Conservation (phyloP, 2,888 invertebrate genomes). For the Anarsia innoxiella region DNA sequence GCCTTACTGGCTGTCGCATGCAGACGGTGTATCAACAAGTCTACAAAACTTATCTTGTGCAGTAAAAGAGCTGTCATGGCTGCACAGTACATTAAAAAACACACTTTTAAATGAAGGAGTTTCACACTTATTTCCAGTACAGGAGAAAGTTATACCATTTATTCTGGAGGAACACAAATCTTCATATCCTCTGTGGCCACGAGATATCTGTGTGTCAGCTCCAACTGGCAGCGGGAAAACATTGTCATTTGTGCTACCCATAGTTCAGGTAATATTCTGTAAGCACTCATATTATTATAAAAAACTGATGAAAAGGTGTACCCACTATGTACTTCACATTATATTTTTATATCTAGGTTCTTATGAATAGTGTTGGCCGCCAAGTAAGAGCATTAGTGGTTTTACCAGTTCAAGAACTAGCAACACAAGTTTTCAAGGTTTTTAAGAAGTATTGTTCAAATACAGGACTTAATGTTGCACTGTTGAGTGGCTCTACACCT, state of each 20-base stretch:
- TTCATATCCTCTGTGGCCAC: constrained; percentile 80
- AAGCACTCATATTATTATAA: background rate
- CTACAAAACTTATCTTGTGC: constrained; percentile 72
- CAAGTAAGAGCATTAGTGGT: constrained; percentile 90
- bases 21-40: constrained; percentile 84
- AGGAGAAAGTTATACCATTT: constrained; percentile 85
- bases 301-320: background rate
- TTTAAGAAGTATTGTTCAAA: constrained; percentile 81
- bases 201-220: constrained; percentile 96
- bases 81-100: constrained; percentile 78
- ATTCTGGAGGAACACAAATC: constrained; percentile 78
- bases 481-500: constrained; percentile 80
- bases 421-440: constrained; percentile 90
- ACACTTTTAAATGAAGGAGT: constrained; percentile 82
- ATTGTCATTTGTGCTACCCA: constrained; percentile 93
- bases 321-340: too few species aligned
- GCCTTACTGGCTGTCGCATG: constrained; percentile 91
- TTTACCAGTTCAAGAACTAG: constrained; percentile 94
- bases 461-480: constrained; percentile 81
- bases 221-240: constrained; percentile 99
- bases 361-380: constrained; percentile 77
- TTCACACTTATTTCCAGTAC: constrained; percentile 88
- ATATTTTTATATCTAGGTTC: constrained; percentile 51
- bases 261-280: constrained; percentile 79
- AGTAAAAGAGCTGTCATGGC: constrained; percentile 73